These are phyloP conservation scores for Belgica antarctica DNA, from an alignment of 2,888 invertebrate species.

Conservation along the genomic window DNA sequence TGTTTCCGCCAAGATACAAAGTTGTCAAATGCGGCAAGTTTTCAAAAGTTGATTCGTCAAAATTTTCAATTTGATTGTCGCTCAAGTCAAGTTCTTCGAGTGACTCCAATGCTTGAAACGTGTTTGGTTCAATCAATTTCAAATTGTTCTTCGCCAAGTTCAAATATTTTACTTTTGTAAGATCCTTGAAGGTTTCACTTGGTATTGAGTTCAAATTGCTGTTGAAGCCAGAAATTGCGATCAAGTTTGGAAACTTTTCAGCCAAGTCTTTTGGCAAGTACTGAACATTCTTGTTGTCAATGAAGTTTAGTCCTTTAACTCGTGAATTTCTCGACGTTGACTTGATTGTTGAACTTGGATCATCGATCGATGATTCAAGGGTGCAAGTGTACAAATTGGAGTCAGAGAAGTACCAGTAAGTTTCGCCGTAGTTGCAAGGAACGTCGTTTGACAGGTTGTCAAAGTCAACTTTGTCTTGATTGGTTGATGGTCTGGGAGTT, in stretches of 20 bases:
- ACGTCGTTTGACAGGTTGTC: background rate
- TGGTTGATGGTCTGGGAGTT: background rate
- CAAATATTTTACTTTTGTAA: conserved; percentile 29
- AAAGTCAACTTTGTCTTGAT: no score
- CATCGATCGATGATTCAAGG: background rate
- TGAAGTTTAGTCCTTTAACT: conserved; percentile 19
- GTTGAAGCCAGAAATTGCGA: background rate
- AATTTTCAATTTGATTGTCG: conserved; percentile 44
- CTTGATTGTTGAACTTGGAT: background rate
- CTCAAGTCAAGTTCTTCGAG: conserved; percentile 45
- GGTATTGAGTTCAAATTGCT: background rate
- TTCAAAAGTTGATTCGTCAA: conserved; percentile 45
- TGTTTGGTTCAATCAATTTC: background rate
- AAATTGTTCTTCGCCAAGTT: conserved; percentile 9
- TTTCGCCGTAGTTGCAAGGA: background rate
- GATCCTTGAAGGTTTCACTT: background rate
- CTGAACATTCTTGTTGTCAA: conserved; percentile 14
- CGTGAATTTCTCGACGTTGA: background rate
- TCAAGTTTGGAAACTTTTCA: conserved; percentile 18
- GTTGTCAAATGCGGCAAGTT: conserved; percentile 42
- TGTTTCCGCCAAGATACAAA: conserved; percentile 45
- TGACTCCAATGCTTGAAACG: conserved; percentile 29
- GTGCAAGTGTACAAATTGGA: background rate
- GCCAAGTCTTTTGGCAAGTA: conserved; percentile 21
- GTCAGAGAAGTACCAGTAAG: background rate